phyloP scores from a whole-genome alignment of 2,888 invertebrate genomes.

The Pseudococcus viburni region DNA sequence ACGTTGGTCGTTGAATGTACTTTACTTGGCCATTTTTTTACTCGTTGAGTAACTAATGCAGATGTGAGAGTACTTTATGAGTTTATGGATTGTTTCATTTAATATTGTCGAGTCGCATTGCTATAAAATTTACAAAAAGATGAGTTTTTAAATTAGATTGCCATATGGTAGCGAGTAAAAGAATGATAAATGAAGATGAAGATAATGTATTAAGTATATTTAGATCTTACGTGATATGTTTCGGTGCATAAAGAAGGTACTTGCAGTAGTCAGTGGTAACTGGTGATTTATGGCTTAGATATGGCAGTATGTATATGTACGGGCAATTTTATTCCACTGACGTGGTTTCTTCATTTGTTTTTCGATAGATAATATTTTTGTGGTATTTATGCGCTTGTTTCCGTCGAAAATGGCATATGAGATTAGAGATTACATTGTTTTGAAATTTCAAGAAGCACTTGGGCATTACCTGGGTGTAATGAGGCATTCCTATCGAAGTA shows the following conservation, averaged over 20 bases:
- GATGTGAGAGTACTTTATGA: background rate
- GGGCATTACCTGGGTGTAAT: too few species aligned
- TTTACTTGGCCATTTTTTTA: background rate
- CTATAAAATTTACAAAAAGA: background rate
- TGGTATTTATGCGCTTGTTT: too few species aligned
- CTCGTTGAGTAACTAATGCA: background rate
- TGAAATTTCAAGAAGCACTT: too few species aligned
- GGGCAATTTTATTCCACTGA: background rate
- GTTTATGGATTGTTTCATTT: background rate
- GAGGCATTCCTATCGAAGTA: too few species aligned
- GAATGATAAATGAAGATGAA: background rate
- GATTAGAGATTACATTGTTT: too few species aligned
- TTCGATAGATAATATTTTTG: too few species aligned
- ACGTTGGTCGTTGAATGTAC: background rate
- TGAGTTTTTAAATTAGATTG: too few species aligned
- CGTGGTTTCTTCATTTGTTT: too few species aligned
- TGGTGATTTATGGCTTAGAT: background rate
- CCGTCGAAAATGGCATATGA: too few species aligned
- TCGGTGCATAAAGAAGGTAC: background rate
- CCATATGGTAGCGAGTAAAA: too few species aligned
- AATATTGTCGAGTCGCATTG: background rate
- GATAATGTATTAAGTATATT: background rate
- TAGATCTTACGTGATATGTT: background rate
- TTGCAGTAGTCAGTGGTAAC: background rate
- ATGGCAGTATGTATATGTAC: background rate